phyloP scores from a whole-genome alignment of 2,797 vertebrate genomes.

The Philypnodon macrostomus region DNA sequence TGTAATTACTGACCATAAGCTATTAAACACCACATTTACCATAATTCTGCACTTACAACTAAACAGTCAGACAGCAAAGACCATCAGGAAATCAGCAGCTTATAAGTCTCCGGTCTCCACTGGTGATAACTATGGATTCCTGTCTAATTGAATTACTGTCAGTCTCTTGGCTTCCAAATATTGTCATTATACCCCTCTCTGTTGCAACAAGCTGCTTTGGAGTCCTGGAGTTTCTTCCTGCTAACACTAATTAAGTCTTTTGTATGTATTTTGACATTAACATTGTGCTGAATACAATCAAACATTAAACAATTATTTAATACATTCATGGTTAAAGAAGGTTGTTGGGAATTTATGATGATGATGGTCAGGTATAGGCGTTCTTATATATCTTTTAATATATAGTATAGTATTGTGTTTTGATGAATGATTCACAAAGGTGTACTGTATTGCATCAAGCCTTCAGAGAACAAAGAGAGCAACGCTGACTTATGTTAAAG shows the following conservation, averaged over 20 bases:
- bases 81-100: slow-evolving; percentile 74
- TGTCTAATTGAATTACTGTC: slow-evolving; percentile 89
- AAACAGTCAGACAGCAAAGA: slow-evolving; percentile 58
- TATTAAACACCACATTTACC: slow-evolving; percentile 2
- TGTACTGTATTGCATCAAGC: slow-evolving; percentile 7
- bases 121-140: slow-evolving; percentile 86
- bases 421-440: slow-evolving; percentile 20
- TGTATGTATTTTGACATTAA: slow-evolving; percentile 5
- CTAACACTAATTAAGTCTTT: slow-evolving; percentile 24
- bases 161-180: slow-evolving; percentile 80
- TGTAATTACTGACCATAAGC: no score
- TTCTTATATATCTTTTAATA: no score
- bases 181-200: slow-evolving; percentile 78
- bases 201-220: slow-evolving; percentile 57
- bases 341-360: slow-evolving; percentile 10
- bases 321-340: no score
- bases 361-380: slow-evolving; percentile 5
- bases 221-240: slow-evolving; percentile 7
- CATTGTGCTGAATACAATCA: neutral
- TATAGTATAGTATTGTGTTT: neutral
- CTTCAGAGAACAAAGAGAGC: slow-evolving; percentile 15
- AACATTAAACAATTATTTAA: slow-evolving; percentile 17
- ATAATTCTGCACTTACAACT: slow-evolving; percentile 16
- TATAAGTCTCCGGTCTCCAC: slow-evolving; percentile 73
- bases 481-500: slow-evolving; percentile 37